Base-by-base conservation (phyloP, 2,797 vertebrate species). In the Typhlichthys eigenmanni region DNA sequence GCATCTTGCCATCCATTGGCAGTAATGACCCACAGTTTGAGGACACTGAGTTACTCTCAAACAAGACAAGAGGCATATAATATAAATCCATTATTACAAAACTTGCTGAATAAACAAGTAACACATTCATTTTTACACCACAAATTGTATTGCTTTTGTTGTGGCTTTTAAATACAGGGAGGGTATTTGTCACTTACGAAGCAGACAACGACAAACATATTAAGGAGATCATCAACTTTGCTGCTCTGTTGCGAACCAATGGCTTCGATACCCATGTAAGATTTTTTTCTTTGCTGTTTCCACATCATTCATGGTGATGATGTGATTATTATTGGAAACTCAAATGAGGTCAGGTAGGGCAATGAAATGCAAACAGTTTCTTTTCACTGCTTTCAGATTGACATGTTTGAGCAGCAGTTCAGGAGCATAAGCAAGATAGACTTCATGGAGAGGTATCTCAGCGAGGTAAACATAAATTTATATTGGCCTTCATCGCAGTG, bases 391-490 rank as follows among this genome's bases (percentile, higher is more conserved):
- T 79, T 85, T 59, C 82, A 94, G 93, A 94, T 94, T 13, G 93
- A 94, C 69, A 89, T 94, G 72, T 94, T 94, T 1, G 92, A 94
- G 76, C 93, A 94, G 71, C 91, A 94, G 82, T 92, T 93, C 74
- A 87, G 89, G 62, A 94, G 93, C 65, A 94, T 94, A 68, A 94
- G 92, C 84, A 94, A 92, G 82, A 94, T 94, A 3, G 93, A 94
- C 82, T 94, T 94, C 81, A 94, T 94, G 93, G 93, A 94, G 83
- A 79, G 90, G 1, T 94, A 92, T 78, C 92, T 94, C 57, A 92
- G 85, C 7, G 92, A 94, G 91, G 93, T 94, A 71, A 83, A 50
- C 38, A 43, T 43, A 13, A n/a, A 3, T 5, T 1, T 48, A 4
- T 48, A 14, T 48, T 48, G 12, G 38, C 9, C 38, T 43, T 43